Conservation (phyloP, 2,797 vertebrate species). For the Anableps anableps region DNA sequence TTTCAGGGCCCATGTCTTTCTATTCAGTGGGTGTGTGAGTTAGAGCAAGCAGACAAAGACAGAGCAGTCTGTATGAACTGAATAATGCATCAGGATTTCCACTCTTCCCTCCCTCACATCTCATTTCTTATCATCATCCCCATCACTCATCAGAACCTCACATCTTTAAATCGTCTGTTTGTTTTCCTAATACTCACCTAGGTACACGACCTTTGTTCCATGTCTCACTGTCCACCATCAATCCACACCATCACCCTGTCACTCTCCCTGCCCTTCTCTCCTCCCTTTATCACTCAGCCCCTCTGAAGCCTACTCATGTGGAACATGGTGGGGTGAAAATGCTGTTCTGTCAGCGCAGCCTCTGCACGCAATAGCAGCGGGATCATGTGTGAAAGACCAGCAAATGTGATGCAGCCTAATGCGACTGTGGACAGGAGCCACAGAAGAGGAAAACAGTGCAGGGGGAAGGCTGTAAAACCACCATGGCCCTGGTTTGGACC, state of each 20-base stretch:
- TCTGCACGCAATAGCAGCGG: constrained; percentile 76
- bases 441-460: constrained; percentile 31
- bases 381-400: constrained; percentile 68
- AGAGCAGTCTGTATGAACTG: constrained; percentile 59
- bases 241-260: constrained; percentile 38
- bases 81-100: constrained; percentile 73
- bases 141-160: constrained; percentile 35
- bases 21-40: constrained; percentile 17
- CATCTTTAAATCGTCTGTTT: constrained; percentile 34
- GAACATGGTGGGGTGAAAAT: constrained; percentile 73
- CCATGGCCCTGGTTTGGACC: too few relatives aligned
- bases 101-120: constrained; percentile 34
- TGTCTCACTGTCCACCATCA: constrained; percentile 52
- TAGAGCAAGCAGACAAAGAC: constrained; percentile 40
- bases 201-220: constrained; percentile 60
- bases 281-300: constrained; percentile 56
- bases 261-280: constrained; percentile 15
- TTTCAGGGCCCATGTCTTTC: constrained; percentile 37
- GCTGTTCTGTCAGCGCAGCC: constrained; percentile 66
- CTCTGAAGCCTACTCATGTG: constrained; percentile 77
- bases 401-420: constrained; percentile 63
- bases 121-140: constrained; percentile 21
- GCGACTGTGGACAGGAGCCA: constrained; percentile 56
- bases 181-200: constrained; percentile 58
- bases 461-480: constrained; percentile 32